phyloP scores from a whole-genome alignment of 2,113 vertebrate genomes.

The Nothobranchius furzeri region DNA sequence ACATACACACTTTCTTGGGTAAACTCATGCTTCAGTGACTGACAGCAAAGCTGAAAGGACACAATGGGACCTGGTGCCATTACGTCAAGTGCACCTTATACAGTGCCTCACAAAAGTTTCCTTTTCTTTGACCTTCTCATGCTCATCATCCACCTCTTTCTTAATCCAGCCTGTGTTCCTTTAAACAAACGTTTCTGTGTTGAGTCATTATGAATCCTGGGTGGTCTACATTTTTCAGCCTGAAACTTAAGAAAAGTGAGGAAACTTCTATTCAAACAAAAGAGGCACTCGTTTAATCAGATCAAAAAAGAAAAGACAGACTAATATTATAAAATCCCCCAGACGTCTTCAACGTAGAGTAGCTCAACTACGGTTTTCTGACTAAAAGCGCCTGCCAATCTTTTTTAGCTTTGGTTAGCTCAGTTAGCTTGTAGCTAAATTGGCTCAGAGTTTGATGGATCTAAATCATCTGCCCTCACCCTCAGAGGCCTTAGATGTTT shows the following conservation, averaged over 20 bases:
- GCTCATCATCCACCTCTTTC: conserved; percentile 15
- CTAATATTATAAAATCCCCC: too few species aligned
- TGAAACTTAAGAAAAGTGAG: conserved; percentile 36
- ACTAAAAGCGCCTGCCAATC: too few species aligned
- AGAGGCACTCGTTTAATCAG: conserved; percentile 13
- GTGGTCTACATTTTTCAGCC: conserved; percentile 55
- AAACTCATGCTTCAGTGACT: conserved; percentile 67
- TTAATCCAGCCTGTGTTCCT: conserved; percentile 1
- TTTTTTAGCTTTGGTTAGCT: too few species aligned
- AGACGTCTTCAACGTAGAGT: too few species aligned
- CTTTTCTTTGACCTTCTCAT: conserved; percentile 33
- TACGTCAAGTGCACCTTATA: conserved; percentile 64
- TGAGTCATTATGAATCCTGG: conserved; percentile 31
- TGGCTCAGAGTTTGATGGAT: too few species aligned
- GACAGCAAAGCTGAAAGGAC: conserved; percentile 71
- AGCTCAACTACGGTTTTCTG: too few species aligned
- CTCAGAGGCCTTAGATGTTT: too few species aligned
- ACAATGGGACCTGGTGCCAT: conserved; percentile 64
- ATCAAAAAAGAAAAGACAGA: too few species aligned
- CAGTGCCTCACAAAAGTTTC: conserved; percentile 42
- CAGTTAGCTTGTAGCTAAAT: too few species aligned
- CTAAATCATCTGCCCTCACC: too few species aligned
- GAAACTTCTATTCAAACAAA: conserved; percentile 28
- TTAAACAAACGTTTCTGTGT: neutral
- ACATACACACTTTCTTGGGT: conserved; percentile 47